Base-by-base conservation (phyloP, 2,113 vertebrate species). In the Myocastor coypus region DNA sequence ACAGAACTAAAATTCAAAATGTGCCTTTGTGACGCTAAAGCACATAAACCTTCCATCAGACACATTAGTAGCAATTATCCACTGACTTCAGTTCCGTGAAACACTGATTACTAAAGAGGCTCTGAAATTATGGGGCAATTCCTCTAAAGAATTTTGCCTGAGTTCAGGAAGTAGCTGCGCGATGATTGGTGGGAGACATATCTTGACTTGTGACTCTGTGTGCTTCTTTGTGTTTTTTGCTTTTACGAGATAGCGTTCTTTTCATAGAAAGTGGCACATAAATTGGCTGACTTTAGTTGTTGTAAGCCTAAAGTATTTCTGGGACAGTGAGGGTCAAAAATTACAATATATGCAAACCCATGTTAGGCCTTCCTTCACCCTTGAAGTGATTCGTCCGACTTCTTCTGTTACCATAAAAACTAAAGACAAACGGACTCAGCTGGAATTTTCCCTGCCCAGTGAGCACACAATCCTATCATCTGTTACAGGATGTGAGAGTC, bases 281-380 rank as follows among this genome's bases (percentile, higher is more conserved):
- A 17, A 61, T 82, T 84, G 92, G 28, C 22, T 50, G 77, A 50
- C 37, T 93, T 92, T 85, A 68, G 83, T 75, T 87, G 81, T 46
- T 78, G 61, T 81, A 52, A 92, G 32, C 17, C 71, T 69, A 40
- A 97, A 83, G 26, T 61, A 52, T n/a, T 42, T 94, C 24, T 57
- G 7, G 86, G 34, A 84, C 46, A 75, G 6, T 30, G 16, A 91
- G 61, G 26, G 20, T 95, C 50, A 83, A 95, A 87, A 73, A 69
- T 68, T 7, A 61, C 14, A 85, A 26, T 75, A 5, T 26, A 77
- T 52, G 73, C 32, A 61, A 96, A 28, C 20, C 37, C 8, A 19
- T n/a, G 34, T 77, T 42, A 89, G 37, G 84, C 30, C 34, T 87
- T 85, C 34, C 37, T 82, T 85, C 66, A 19, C 73, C 92, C 92